Evolutionary conservation across 2,888 invertebrate species (phyloP).

Genomic region (Pollenia griseotomentosa): DNA sequence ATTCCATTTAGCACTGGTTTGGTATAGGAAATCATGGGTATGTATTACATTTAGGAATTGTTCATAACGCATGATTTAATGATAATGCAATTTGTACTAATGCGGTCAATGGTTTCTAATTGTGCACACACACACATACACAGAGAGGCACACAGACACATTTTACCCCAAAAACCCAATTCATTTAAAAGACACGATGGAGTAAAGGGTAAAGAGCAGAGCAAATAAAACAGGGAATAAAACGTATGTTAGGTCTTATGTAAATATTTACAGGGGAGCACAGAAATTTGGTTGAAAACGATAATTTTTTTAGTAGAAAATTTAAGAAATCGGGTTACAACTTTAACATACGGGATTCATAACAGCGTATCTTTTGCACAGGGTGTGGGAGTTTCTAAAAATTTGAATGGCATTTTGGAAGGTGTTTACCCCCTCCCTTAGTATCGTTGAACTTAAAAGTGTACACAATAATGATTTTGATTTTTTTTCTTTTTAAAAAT

Average conservation of each 20-base stretch:
- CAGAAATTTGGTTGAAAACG: neutral
- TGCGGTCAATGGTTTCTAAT: slow-evolving; percentile 68
- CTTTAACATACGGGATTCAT: too few relatives aligned
- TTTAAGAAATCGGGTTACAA: neutral
- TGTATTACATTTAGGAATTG: slow-evolving; percentile 55
- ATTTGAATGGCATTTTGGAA: too few relatives aligned
- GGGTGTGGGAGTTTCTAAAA: too few relatives aligned
- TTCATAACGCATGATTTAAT: slow-evolving; percentile 67
- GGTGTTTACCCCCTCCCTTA: too few relatives aligned
- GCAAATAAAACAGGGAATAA: neutral
- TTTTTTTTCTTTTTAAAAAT: too few relatives aligned
- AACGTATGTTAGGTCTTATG: neutral
- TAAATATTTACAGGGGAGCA: neutral
- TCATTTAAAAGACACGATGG: neutral
- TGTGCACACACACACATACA: slow-evolving; percentile 6
- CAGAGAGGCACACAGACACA: slow-evolving; percentile 4
- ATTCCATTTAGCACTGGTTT: neutral
- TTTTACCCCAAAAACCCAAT: slow-evolving; percentile 27
- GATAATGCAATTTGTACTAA: slow-evolving; percentile 68
- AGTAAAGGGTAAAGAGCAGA: neutral
- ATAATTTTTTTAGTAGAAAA: neutral
- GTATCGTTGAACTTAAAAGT: too few relatives aligned
- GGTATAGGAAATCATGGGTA: neutral
- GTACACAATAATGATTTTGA: too few relatives aligned
- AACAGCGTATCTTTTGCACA: too few relatives aligned